A percentile compares a stretch with the other conserved stretches of the same genome.
Conservation (phyloP, 2,888 invertebrate genomes). For the Euplagia quadripunctaria region DNA sequence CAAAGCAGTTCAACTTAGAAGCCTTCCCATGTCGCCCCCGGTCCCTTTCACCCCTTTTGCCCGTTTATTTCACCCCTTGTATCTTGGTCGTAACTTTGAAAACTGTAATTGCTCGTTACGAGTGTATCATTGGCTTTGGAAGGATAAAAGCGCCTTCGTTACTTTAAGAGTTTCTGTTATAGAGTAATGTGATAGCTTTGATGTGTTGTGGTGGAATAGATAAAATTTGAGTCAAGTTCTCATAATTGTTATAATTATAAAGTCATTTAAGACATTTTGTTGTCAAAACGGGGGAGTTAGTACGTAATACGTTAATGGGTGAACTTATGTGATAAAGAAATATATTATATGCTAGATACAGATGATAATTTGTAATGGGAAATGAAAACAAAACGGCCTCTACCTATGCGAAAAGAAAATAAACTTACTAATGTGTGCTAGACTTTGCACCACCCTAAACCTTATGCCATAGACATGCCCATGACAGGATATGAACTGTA, state of each 20-base stretch:
- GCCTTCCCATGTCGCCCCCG: conserved; percentile 46
- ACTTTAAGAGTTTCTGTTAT: conserved; percentile 40
- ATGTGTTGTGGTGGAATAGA: conserved; percentile 28
- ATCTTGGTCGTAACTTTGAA: conserved; percentile 47
- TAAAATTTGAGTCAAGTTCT: not conserved
- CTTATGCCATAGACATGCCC: too few species aligned
- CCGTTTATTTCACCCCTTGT: conserved; percentile 18
- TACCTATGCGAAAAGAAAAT: too few species aligned
- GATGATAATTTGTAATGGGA: too few species aligned
- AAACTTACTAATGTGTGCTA: too few species aligned
- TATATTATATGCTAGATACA: too few species aligned
- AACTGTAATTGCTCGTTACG: conserved; percentile 60
- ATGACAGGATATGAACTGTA: too few species aligned
- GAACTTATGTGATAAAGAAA: too few species aligned
- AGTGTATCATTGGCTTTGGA: conserved; percentile 55
- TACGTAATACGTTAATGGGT: too few species aligned
- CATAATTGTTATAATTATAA: not conserved
- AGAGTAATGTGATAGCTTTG: conserved; percentile 32
- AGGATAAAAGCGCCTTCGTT: conserved; percentile 40
- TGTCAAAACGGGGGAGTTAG: too few species aligned
- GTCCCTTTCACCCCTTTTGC: conserved; percentile 10
- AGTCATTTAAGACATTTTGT: too few species aligned
- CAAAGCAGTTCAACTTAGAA: conserved; percentile 48
- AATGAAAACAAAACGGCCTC: too few species aligned
- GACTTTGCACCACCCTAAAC: too few species aligned